Base-by-base conservation (phyloP, 1,140 invertebrate species). In the Hydropsyche tenuis region DNA sequence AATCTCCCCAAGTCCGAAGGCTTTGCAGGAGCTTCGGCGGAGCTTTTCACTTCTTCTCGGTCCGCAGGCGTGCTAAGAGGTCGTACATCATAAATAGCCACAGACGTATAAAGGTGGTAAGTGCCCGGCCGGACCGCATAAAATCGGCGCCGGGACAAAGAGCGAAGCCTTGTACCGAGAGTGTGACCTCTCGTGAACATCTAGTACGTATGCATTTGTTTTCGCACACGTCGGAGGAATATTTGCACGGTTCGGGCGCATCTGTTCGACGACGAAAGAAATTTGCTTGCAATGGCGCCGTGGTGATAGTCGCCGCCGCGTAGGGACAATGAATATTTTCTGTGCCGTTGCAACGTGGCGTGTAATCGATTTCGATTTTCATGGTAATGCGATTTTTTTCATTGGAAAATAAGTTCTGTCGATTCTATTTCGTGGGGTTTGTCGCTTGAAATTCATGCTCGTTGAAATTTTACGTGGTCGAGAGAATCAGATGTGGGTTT, bases 131-230 rank as follows among this genome's bases (percentile, higher is more conserved):
- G 62, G 70, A 16, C 70, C 56, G 70, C 45, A 30, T 18, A 63
- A 72, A 72, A 63, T n/a, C 70, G 22, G 25, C n/a, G 30, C 30
- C 70, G 14, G 60, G 70, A 72, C 70, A 72, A 72, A 72, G 70
- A 72, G 70, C 62, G 53, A 72, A 72, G 56, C 70, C 70, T 72
- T 72, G 70, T 72, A 69, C 37, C 46, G 66, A 7, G 11, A 11
- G 22, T 27, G 30, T 9, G 30, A 37, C 30, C 30, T 37, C 9
- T 37, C 3, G 3, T 9, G 9, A 37, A 37, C 30, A 9, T 9
- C 30, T 4, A 37, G 30, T 37, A 9, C 30, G 3, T 37, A 3
- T 37, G 30, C 30, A 37, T 37, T 37, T 37, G 3, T 37, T 9
- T 37, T 37, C 9, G 16, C n/a, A 16, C 18, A 14, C 63, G 1